Conservation (phyloP, 1,140 invertebrate genomes). For the Drosophila tsacasi region DNA sequence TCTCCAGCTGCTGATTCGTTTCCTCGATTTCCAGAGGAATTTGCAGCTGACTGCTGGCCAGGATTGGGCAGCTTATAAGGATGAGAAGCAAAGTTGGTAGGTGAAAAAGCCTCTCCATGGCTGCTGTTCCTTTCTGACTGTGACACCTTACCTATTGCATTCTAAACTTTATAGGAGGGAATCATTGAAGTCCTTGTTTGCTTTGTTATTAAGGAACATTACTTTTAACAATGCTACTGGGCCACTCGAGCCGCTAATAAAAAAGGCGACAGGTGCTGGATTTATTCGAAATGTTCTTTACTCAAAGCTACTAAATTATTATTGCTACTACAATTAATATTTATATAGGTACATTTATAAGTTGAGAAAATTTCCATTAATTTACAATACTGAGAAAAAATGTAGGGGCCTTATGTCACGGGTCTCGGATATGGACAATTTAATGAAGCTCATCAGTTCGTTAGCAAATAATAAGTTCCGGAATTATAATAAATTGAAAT, state of each 20-base stretch:
- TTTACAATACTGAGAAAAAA: too few relatives aligned
- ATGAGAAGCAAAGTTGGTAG: neutral
- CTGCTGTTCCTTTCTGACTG: neutral
- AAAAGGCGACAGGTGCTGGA: neutral
- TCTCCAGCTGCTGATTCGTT: neutral
- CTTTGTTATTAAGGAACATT: slow-evolving; percentile 1
- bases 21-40: neutral
- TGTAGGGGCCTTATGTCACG: too few relatives aligned
- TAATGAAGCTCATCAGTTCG: too few relatives aligned
- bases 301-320: too few relatives aligned
- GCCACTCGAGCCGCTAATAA: slow-evolving; percentile 88
- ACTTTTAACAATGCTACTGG: slow-evolving; percentile 8
- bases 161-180: neutral
- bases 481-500: too few relatives aligned
- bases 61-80: neutral
- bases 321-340: neutral
- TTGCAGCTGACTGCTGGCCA: neutral
- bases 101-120: neutral
- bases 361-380: neutral
- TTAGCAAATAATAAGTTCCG: too few relatives aligned
- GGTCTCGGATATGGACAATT: too few relatives aligned
- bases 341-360: neutral
- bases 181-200: neutral
- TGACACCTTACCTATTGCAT: neutral
- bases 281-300: neutral